phyloP scores from a whole-genome alignment of 1,140 invertebrate species.

The Gonatopus flavifemur region DNA sequence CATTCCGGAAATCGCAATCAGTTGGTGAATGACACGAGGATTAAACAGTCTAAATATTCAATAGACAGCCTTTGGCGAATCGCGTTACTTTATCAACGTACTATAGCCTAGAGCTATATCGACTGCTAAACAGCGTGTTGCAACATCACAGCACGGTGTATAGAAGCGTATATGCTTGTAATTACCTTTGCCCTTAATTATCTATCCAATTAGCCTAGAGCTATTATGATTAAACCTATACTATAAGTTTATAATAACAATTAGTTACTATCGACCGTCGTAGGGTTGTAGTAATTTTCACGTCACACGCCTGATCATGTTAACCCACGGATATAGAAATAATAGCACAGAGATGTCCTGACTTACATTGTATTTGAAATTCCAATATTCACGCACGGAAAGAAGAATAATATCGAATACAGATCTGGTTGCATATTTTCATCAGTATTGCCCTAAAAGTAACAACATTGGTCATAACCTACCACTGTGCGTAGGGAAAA shows the following conservation, averaged over 20 bases:
- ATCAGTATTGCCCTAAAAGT: no score
- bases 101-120: conserved; percentile 53
- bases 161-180: conserved; percentile 49
- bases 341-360: no score
- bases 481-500: no score
- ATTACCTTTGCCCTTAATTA: conserved; percentile 61
- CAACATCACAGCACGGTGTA: conserved; percentile 40
- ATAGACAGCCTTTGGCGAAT: conserved; percentile 46
- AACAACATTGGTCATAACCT: no score
- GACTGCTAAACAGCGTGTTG: conserved; percentile 49
- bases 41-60: conserved; percentile 32
- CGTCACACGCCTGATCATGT: conserved; percentile 38
- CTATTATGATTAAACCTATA: conserved; percentile 60
- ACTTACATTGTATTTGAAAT: not conserved
- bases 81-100: conserved; percentile 44
- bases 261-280: conserved; percentile 54
- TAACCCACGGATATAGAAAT: no score
- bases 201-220: conserved; percentile 59
- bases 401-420: no score
- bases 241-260: conserved; percentile 61
- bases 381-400: not conserved
- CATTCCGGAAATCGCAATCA: no score
- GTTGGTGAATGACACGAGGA: not conserved
- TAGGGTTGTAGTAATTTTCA: conserved; percentile 48
- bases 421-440: no score